Evolutionary conservation across 2,888 invertebrate species (phyloP).

Genomic region (Zaprionus obscuricornis): DNA sequence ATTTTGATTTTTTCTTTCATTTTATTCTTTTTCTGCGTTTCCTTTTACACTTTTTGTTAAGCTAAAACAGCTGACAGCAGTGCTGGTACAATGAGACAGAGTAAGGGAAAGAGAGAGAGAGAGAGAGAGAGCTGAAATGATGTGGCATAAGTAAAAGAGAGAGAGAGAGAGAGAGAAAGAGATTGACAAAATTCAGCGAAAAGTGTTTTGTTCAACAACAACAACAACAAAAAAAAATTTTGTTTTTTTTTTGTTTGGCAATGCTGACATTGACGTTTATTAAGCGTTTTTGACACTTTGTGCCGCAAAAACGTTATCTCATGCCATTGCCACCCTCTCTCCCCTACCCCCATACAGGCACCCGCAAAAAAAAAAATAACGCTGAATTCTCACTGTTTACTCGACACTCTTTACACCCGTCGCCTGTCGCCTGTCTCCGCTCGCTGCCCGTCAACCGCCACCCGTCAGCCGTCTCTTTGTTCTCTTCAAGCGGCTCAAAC

Average conservation of each 20-base stretch:
- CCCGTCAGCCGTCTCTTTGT: no score
- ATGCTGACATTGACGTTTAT: constrained; percentile 77
- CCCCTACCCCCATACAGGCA: background rate
- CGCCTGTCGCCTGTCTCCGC: constrained; percentile 20
- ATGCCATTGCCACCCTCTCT: constrained; percentile 38
- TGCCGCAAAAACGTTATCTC: constrained; percentile 61
- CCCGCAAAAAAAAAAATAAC: no score
- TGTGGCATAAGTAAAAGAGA: background rate
- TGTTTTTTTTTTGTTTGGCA: constrained; percentile 58
- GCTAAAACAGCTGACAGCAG: constrained; percentile 49
- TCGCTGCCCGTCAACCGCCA: background rate
- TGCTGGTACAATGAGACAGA: no score
- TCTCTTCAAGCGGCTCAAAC: background rate
- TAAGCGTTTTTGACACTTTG: constrained; percentile 76
- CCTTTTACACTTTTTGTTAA: constrained; percentile 34
- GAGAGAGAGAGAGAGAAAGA: background rate
- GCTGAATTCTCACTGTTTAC: no score
- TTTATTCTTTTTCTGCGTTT: constrained; percentile 6
- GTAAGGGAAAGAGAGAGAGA: background rate
- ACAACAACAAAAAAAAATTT: no score
- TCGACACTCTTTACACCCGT: no score
- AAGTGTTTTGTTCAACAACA: constrained; percentile 71
- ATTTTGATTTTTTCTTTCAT: constrained; percentile 21
- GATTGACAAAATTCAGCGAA: constrained; percentile 50
- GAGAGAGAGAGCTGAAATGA: no score